phyloP scores from a whole-genome alignment of 2,797 vertebrate genomes.

The Erpetoichthys calabaricus region DNA sequence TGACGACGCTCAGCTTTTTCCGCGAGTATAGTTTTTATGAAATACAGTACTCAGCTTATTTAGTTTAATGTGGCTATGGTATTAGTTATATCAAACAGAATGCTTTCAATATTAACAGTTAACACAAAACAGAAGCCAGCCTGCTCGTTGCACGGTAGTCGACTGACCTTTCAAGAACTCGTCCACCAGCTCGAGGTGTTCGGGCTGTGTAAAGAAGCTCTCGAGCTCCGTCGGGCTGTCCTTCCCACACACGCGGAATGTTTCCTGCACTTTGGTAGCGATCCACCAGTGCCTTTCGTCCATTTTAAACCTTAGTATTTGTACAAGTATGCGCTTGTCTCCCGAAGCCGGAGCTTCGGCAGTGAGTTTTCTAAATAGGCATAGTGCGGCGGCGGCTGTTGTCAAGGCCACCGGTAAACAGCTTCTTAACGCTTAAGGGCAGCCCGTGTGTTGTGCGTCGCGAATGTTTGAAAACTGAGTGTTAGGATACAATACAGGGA shows the following conservation, averaged over 20 bases:
- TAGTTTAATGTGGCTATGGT: too few species aligned
- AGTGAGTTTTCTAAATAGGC: not conserved
- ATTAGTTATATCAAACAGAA: too few species aligned
- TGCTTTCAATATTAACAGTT: too few species aligned
- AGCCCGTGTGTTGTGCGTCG: too few species aligned
- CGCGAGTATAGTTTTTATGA: too few species aligned
- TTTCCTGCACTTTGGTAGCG: constrained; percentile 17
- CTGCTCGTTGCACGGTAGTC: too few species aligned
- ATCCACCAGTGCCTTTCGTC: constrained; percentile 22
- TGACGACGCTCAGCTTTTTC: too few species aligned
- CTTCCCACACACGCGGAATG: constrained; percentile 1
- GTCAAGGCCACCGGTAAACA: constrained; percentile 18
- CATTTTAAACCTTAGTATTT: constrained; percentile 7
- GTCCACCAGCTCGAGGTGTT: constrained; percentile 14
- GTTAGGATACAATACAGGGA: too few species aligned
- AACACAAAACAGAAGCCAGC: too few species aligned
- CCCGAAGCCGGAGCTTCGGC: not conserved
- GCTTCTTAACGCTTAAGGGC: not conserved
- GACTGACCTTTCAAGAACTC: constrained; percentile 16
- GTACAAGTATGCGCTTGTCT: not conserved
- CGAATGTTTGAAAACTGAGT: too few species aligned
- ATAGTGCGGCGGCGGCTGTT: constrained; percentile 10
- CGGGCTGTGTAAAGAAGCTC: constrained; percentile 12
- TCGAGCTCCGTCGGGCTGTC: constrained; percentile 11
- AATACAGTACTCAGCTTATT: too few species aligned